Conservation (phyloP, 2,113 vertebrate genomes). For the Trochalopteron elliotii region DNA sequence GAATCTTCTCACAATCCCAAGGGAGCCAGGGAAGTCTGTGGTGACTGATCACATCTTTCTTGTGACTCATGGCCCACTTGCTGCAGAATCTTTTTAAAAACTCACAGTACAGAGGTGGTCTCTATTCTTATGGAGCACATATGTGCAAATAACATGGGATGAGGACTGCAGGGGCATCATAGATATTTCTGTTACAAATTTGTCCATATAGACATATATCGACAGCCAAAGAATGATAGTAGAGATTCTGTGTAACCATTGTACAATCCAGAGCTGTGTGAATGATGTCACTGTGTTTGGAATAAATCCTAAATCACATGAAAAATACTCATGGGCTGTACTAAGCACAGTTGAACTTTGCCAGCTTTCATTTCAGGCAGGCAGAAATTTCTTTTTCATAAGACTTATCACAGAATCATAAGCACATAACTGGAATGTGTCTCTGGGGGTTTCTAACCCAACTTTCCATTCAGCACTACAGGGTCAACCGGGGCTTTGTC, state of each 20-base stretch:
- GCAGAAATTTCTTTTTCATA: neutral
- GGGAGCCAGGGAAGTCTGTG: neutral
- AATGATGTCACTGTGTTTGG: slow-evolving; percentile 52
- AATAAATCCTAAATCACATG: slow-evolving; percentile 55
- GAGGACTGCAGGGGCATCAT: neutral
- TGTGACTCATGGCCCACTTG: neutral
- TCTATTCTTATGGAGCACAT: neutral
- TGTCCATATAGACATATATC: neutral
- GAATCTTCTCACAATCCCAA: neutral
- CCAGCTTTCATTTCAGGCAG: slow-evolving; percentile 31
- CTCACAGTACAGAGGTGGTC: neutral
- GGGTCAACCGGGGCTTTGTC: neutral
- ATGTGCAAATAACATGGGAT: neutral
- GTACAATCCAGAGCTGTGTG: neutral
- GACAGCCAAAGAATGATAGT: neutral
- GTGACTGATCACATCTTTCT: neutral
- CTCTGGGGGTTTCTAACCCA: neutral
- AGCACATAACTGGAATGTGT: neutral
- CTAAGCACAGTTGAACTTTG: neutral
- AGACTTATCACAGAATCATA: neutral
- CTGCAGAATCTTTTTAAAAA: neutral
- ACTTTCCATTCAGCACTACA: neutral
- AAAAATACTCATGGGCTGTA: slow-evolving; percentile 52
- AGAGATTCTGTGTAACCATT: neutral
- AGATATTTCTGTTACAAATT: neutral